Evolutionary conservation across 1,140 invertebrate species (phyloP).

Genomic region (Aphaenogaster ashmeadi): DNA sequence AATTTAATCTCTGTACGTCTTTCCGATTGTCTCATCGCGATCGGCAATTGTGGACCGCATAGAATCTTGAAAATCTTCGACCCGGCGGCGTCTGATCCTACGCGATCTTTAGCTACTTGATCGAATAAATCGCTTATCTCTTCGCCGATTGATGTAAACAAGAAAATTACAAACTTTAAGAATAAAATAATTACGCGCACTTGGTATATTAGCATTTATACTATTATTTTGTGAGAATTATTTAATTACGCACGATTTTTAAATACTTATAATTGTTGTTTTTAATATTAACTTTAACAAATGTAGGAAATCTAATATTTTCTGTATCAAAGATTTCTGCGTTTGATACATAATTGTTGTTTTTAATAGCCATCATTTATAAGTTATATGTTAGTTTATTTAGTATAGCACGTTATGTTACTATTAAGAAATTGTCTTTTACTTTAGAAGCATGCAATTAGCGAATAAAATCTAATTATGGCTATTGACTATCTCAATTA

Average conservation of each 20-base stretch:
- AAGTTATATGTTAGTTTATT: conserved; percentile 30
- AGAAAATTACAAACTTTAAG: neutral
- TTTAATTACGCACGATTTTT: neutral
- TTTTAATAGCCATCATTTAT: neutral
- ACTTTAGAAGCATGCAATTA: neutral
- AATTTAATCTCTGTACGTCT: neutral
- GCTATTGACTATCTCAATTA: neutral
- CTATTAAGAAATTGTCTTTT: neutral
- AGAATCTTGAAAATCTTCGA: conserved; percentile 23
- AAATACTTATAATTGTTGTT: neutral
- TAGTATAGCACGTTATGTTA: neutral
- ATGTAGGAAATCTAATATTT: neutral
- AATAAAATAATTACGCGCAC: neutral
- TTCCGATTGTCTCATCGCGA: neutral
- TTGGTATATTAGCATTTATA: neutral
- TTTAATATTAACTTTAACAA: neutral
- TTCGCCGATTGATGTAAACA: neutral
- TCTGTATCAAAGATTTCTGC: neutral
- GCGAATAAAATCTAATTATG: neutral
- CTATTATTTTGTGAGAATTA: neutral
- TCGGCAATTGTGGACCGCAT: neutral
- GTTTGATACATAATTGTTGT: neutral
- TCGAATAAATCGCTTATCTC: conserved; percentile 23
- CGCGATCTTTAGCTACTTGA: conserved; percentile 16
- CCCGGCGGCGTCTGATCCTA: neutral